Base-by-base conservation (phyloP, 2,113 vertebrate species). In the Anser brachyrhynchus region DNA sequence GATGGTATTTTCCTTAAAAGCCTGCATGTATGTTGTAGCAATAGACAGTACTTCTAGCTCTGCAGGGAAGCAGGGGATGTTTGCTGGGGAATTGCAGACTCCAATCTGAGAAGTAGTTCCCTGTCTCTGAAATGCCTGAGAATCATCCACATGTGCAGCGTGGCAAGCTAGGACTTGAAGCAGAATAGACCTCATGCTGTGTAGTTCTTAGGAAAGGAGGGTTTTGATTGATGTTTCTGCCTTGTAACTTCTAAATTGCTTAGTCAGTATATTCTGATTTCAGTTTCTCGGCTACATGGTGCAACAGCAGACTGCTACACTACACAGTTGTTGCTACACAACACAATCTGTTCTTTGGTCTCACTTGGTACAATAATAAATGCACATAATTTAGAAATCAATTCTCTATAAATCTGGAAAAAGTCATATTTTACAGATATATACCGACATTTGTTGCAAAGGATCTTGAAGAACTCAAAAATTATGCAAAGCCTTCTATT, bases 51-150 rank as follows among this genome's bases (percentile, higher is more conserved):
- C 73, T 67, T 44, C 58, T 0, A 1, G 61, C 2, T 1, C 26
- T 87, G 66, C 76, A 82, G 84, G 91, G 84, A 92, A 87, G 39
- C 1, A 16, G 58, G 13, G 61, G 79, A 59, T 46, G 66, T 59
- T 95, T 93, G 44, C 84, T 95, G 87, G 79, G 78, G 74, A 73
- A 58, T 58, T 72, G 87, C 85, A 44, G 80, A 89, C 90, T 69
- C 79, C 21, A 39, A 91, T 35, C 85, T 72, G 51, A 87, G 66
- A 46, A 93, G 78, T 69, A 84, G 84, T 46, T 57, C 43, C 15
- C 23, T 16, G 2, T 84, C 81, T 93, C 72, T 29, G 28, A 95
- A 96, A 76, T 87, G 87, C 61, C 79, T 14, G 11, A n/a, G 15
- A 82, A 71, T 51, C 83, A 88, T 51, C 78, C 61, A 71, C 8